These are phyloP conservation scores for Ormyrus rosae DNA, from an alignment of 2,888 invertebrate genomes.

Conservation along the genomic window DNA sequence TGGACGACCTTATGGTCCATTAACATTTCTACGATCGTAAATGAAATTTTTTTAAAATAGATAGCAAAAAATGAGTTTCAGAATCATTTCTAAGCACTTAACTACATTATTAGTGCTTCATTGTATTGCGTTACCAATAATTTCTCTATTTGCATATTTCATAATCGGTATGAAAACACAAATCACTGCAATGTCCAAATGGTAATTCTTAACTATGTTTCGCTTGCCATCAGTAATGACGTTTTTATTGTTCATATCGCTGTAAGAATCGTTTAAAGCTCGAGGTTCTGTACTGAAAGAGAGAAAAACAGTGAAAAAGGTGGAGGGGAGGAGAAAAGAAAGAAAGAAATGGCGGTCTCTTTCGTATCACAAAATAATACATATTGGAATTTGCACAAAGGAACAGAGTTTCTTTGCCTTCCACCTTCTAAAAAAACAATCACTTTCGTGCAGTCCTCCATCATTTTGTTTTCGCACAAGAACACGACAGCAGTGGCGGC, in stretches of 20 bases:
- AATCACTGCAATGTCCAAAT: slow-evolving; percentile 22
- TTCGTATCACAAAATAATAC: slow-evolving; percentile 53
- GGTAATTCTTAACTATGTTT: slow-evolving; percentile 17
- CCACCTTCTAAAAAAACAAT: neutral
- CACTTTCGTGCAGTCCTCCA: slow-evolving; percentile 12
- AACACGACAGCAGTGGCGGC: neutral
- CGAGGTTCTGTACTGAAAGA: slow-evolving; percentile 19
- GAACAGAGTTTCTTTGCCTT: slow-evolving; percentile 23
- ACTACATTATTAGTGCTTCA: neutral
- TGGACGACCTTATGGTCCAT: slow-evolving; percentile 18
- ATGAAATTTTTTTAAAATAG: neutral
- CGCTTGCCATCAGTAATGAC: slow-evolving; percentile 22
- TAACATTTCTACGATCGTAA: slow-evolving; percentile 17
- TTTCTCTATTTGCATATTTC: slow-evolving; percentile 10
- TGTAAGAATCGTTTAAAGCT: slow-evolving; percentile 36
- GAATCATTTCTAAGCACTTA: slow-evolving; percentile 10
- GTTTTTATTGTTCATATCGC: slow-evolving; percentile 12
- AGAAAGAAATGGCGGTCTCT: slow-evolving; percentile 33
- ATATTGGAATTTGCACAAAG: slow-evolving; percentile 36
- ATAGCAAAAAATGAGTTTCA: neutral
- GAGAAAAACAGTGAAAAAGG: slow-evolving; percentile 11
- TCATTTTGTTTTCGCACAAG: slow-evolving; percentile 1
- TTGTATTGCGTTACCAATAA: slow-evolving; percentile 1
- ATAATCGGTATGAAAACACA: slow-evolving; percentile 22
- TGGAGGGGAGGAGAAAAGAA: slow-evolving; percentile 6